A percentile compares a stretch with the other conserved stretches of the same genome.
phyloP scores from a whole-genome alignment of 2,888 invertebrate species.

The Petrolisthes manimaculis region DNA sequence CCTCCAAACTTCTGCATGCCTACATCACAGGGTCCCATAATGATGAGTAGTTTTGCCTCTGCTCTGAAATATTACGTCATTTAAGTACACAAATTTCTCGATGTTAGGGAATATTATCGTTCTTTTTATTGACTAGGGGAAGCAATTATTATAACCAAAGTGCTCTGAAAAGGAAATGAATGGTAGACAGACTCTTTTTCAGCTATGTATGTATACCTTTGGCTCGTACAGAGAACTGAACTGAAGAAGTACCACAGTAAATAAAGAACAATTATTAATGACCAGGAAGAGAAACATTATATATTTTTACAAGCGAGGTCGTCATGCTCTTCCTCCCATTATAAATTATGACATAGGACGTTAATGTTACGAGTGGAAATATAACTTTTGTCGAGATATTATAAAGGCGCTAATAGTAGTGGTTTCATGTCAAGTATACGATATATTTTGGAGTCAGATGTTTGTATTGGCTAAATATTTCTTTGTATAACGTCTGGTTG shows the following conservation, averaged over 20 bases:
- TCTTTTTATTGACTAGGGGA: constrained; percentile 34
- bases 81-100: neutral
- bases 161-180: constrained; percentile 23
- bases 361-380: neutral
- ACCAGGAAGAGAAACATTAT: constrained; percentile 16
- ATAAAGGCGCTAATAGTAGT: neutral
- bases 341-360: constrained; percentile 2
- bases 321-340: neutral
- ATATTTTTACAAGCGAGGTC: constrained; percentile 19
- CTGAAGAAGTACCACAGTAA: constrained; percentile 7
- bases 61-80: no score
- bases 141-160: constrained; percentile 9
- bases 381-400: constrained; percentile 1
- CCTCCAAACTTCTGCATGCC: no score
- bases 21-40: no score
- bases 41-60: no score
- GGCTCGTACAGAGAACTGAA: constrained; percentile 57
- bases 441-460: constrained; percentile 29
- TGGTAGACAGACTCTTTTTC: neutral
- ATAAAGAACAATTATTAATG: constrained; percentile 3
- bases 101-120: neutral
- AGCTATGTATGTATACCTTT: constrained; percentile 50
- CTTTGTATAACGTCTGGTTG: constrained; percentile 59
- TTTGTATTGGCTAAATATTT: constrained; percentile 38
- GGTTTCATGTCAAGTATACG: constrained; percentile 26